Conservation (phyloP, 2,797 vertebrate species). For the Silurus aristotelis region DNA sequence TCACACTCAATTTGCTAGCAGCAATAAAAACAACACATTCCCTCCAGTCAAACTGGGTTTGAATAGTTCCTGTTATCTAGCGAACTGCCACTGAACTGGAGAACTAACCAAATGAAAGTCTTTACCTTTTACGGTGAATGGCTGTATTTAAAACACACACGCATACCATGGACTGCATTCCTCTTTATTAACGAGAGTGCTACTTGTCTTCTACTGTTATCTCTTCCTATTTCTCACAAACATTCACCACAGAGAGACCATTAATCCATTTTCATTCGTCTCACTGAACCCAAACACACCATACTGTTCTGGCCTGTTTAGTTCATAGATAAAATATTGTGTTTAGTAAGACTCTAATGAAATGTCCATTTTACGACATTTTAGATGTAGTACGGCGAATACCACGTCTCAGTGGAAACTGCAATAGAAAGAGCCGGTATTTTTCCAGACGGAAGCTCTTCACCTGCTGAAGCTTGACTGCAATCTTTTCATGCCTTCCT, state of each 20-base stretch:
- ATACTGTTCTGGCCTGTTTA: neutral
- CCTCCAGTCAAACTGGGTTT: conserved; percentile 58
- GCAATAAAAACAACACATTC: conserved; percentile 62
- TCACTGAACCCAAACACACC: conserved; percentile 1
- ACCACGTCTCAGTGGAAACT: neutral
- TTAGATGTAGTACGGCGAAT: neutral
- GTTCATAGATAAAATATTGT: neutral
- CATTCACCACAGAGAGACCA: conserved; percentile 30
- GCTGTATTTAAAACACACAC: conserved; percentile 21
- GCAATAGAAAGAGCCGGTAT: neutral
- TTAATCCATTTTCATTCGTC: conserved; percentile 33
- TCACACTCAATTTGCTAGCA: conserved; percentile 62
- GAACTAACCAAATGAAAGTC: conserved; percentile 45
- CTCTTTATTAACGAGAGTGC: conserved; percentile 58
- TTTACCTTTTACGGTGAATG: conserved; percentile 54
- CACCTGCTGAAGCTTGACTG: conserved; percentile 21
- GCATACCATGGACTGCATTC: conserved; percentile 38
- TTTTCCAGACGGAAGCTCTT: conserved; percentile 28
- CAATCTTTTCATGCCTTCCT: conserved; percentile 31
- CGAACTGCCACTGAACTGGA: conserved; percentile 59
- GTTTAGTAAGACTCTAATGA: neutral
- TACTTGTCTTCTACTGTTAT: conserved; percentile 52
- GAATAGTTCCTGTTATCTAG: conserved; percentile 66
- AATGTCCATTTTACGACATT: neutral
- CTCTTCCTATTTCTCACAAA: conserved; percentile 41